phyloP scores from a whole-genome alignment of 2,113 vertebrate genomes.

The Variabilichromis moorii region DNA sequence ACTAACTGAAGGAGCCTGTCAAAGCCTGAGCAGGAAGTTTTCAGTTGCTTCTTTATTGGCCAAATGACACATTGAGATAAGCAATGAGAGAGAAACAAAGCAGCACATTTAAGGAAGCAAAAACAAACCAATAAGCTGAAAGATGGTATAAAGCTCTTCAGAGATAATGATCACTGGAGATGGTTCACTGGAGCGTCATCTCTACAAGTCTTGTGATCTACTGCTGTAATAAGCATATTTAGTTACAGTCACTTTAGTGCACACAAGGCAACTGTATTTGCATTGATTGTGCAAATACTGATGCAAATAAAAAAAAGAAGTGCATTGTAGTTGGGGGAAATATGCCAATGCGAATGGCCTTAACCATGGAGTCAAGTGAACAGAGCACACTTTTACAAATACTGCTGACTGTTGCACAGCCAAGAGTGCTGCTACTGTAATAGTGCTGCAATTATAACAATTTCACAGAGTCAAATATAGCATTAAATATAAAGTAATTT shows the following conservation, averaged over 20 bases:
- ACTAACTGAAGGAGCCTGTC: not conserved
- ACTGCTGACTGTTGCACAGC: not conserved
- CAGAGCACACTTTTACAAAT: not conserved
- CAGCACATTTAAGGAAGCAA: not conserved
- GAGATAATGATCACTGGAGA: not conserved
- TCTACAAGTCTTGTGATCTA: not conserved
- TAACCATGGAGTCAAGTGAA: not conserved
- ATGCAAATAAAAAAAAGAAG: not conserved
- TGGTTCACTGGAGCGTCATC: not conserved
- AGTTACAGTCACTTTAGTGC: not conserved
- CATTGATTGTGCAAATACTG: not conserved
- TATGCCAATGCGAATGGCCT: not conserved
- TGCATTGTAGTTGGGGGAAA: not conserved
- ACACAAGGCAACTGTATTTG: not conserved
- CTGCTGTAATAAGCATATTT: not conserved
- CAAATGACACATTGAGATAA: not conserved
- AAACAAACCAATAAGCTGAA: not conserved
- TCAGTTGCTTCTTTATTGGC: not conserved
- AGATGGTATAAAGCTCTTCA: not conserved
- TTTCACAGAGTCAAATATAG: slow-evolving; percentile 17
- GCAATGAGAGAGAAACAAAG: not conserved
- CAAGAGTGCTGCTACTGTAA: not conserved
- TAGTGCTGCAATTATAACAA: not conserved
- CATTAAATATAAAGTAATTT: not conserved
- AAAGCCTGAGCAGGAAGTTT: not conserved